Base-by-base conservation (phyloP, 2,888 invertebrate genomes). In the Aspidiotus destructor region DNA sequence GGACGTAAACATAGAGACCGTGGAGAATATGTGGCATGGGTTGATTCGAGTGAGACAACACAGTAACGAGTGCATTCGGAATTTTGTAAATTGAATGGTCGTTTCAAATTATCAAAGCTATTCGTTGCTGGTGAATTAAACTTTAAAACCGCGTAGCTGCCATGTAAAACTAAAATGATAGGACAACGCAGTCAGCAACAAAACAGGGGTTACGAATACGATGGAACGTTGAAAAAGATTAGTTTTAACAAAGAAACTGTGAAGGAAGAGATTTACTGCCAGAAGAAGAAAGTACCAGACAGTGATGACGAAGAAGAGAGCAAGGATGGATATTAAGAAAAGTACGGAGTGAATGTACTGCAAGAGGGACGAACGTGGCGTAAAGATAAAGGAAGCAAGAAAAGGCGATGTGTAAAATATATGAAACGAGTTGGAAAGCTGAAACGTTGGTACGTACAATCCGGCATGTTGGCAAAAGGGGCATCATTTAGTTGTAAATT, bases 361-460 rank as follows among this genome's bases (percentile, higher is more conserved):
- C 17, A 40, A 58, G 16, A 58, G 17, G n/a, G 55, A 55, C 15
- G 55, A 55, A 55, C 15, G n/a, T n/a, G 55, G 55, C 15, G 16
- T 53, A 54, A 62, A 63, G 62, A 54, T 40, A 55, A 53, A 63
- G 62, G 41, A 53, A 13, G 9, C 16, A n/a, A 40, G 55, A 54
- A 41, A 41, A 54, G 42, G 41, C 15, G 41, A 28, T n/a, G 40
- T 53, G 63, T 63, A 63, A 63, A 63, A 63, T 63, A 63, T 55
- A 55, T 63, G 63, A 55, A 63, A 54, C 63, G 63, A 63, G 63
- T 63, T 55, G 63, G 55, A 55, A 63, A 63, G 63, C 63, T 54
- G 55, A 63, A 63, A 63, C 63, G 53, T 63, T 63, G 63, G 53
- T 63, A 63, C 55, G 55, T 55, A 55, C 55, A 48, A 52, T 54